Base-by-base conservation (phyloP, 2,797 vertebrate genomes). In the Crenuchus spilurus region DNA sequence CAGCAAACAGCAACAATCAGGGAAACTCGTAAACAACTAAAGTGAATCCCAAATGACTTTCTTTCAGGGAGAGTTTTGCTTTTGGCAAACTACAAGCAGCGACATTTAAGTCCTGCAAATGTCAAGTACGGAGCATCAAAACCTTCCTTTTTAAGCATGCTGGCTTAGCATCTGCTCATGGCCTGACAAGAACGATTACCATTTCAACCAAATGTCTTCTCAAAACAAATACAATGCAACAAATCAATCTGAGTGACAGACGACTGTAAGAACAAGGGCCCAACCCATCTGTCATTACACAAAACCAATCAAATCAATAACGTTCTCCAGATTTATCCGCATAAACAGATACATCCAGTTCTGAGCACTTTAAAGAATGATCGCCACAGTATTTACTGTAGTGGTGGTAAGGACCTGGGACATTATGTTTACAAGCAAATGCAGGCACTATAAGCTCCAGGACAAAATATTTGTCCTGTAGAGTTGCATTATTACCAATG, bases 91-190 rank as follows among this genome's bases (percentile, higher is more conserved):
- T 79, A 65, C 49, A 52, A 84, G 79, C 72, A 62, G 77, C 87
- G 83, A 85, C 82, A 85, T 88, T 88, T 76, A n/a, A 80, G 76
- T 18, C 11, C 60, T 75, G 62, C 85, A 85, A 85, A 86, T 85
- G 85, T 83, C 88, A 87, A 4, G 65, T 75, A 70, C 67, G 48
- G 63, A 10, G 77, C 72, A 74, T 67, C 52, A 68, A 49, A 70
- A 82, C 20, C 51, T 64, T 72, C 70, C 35, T 10, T 35, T 4
- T 54, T 18, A 7, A 54, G 26, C 58, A 16, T 13, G 63, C 42
- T 31, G 26, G 6, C 46, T 70, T 54, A 57, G 13, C 51, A 48
- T 35, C 7, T 51, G 20, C 72, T 66, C 33, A 52, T 77, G 22
- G 70, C 46, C 20, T 46, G 30, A 65, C 42, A 33, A 24, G 3